Conservation (phyloP, 2,888 invertebrate genomes). For the Nemoura dubitans region DNA sequence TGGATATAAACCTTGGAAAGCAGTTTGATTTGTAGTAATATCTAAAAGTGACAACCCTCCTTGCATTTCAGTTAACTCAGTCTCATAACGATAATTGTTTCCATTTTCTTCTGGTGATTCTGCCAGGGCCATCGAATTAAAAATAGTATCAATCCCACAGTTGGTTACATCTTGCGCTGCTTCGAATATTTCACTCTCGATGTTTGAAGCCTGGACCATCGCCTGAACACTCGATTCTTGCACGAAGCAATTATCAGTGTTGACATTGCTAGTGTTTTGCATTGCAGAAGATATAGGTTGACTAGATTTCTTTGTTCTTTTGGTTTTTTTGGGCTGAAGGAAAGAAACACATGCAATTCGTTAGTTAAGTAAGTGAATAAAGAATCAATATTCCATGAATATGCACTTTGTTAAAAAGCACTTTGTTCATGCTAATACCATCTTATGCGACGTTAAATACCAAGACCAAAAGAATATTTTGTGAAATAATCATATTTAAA, state of each 20-base stretch:
- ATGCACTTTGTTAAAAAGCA: background rate
- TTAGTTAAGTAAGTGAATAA: background rate
- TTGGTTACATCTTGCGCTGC: constrained; percentile 47
- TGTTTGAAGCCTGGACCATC: background rate
- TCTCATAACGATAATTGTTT: background rate
- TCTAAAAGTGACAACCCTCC: background rate
- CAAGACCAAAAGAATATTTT: background rate
- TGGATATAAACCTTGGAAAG: background rate
- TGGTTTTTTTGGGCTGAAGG: background rate
- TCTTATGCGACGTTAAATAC: background rate
- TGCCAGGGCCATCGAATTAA: background rate
- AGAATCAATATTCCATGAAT: background rate
- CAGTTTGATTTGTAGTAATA: background rate
- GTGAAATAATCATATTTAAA: background rate
- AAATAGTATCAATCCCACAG: constrained; percentile 8
- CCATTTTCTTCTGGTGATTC: background rate
- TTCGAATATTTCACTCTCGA: constrained; percentile 49
- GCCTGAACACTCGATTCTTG: background rate
- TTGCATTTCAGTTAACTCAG: background rate
- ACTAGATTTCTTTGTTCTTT: background rate
- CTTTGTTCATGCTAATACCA: background rate
- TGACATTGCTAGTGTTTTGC: constrained; percentile 19
- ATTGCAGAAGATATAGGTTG: background rate
- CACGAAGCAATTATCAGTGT: constrained; percentile 32
- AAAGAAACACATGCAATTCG: background rate